phyloP scores from a whole-genome alignment of 2,888 invertebrate genomes.

The Yponomeuta cagnagella region DNA sequence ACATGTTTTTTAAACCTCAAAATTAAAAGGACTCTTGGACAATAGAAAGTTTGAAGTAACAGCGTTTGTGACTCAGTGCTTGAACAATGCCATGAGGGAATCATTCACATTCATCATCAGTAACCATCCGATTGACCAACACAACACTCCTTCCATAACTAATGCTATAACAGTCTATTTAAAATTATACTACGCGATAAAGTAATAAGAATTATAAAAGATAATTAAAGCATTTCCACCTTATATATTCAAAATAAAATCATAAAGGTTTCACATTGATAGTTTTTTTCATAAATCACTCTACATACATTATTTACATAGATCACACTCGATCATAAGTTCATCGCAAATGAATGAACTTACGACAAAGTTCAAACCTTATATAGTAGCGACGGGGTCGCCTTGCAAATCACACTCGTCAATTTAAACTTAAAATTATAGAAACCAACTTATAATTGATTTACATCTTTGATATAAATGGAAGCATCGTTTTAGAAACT shows the following conservation, averaged over 20 bases:
- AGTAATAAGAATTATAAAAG: constrained; percentile 65
- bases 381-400: constrained; percentile 66
- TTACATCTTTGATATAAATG: constrained; percentile 74
- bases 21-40: constrained; percentile 2
- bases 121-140: constrained; percentile 37
- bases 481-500: constrained; percentile 72
- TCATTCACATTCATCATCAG: constrained; percentile 24
- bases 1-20: constrained; percentile 1
- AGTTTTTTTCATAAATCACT: constrained; percentile 39
- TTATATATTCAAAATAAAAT: constrained; percentile 73
- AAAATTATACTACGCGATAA: constrained; percentile 73
- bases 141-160: constrained; percentile 56
- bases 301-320: constrained; percentile 67
- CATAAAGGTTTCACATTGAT: constrained; percentile 63
- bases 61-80: constrained; percentile 5
- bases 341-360: constrained; percentile 53
- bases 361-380: constrained; percentile 30
- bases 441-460: constrained; percentile 69
- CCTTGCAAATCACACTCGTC: constrained; percentile 71
- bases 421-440: constrained; percentile 60
- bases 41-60: constrained; percentile 3
- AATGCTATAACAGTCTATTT: constrained; percentile 76
- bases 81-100: constrained; percentile 6
- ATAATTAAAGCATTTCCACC: constrained; percentile 76
- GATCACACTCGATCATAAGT: constrained; percentile 55